Conservation (phyloP, 2,113 vertebrate genomes). For the Dipodomys merriami region DNA sequence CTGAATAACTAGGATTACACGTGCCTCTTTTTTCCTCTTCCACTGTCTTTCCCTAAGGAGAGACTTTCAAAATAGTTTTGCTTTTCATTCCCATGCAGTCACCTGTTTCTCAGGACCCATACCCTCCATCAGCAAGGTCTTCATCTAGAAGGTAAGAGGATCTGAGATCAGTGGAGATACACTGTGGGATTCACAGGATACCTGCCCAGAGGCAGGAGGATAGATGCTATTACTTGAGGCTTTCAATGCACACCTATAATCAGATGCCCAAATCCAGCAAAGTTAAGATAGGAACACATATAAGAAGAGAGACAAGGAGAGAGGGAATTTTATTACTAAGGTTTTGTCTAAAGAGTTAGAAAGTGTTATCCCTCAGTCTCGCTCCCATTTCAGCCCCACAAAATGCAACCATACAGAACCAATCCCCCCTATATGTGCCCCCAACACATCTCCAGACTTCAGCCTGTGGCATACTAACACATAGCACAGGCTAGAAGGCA, state of each 20-base stretch:
- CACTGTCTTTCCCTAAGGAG: not conserved
- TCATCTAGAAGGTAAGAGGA: not conserved
- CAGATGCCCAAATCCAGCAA: constrained; percentile 1
- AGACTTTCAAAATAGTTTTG: not conserved
- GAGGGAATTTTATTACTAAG: not conserved
- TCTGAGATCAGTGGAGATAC: not conserved
- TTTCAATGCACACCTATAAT: not conserved
- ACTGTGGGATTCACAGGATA: rapidly evolving
- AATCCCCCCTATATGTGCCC: not conserved
- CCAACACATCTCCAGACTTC: not conserved
- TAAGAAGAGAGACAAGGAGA: not conserved
- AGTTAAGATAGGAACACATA: not conserved
- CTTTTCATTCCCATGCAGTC: not conserved
- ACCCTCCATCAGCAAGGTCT: not conserved
- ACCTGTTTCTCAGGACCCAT: not conserved
- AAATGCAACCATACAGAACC: not conserved
- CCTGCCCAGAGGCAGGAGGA: not conserved
- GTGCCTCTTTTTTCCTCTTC: not conserved
- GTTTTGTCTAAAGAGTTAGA: not conserved
- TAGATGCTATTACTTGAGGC: not conserved
- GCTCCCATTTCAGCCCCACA: not conserved
- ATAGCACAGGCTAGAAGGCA: not conserved
- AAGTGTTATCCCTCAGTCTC: not conserved
- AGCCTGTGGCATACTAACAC: not conserved
- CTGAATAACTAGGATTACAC: too few species aligned